Conservation (phyloP, 2,113 vertebrate species). For the Noturus placidus region DNA sequence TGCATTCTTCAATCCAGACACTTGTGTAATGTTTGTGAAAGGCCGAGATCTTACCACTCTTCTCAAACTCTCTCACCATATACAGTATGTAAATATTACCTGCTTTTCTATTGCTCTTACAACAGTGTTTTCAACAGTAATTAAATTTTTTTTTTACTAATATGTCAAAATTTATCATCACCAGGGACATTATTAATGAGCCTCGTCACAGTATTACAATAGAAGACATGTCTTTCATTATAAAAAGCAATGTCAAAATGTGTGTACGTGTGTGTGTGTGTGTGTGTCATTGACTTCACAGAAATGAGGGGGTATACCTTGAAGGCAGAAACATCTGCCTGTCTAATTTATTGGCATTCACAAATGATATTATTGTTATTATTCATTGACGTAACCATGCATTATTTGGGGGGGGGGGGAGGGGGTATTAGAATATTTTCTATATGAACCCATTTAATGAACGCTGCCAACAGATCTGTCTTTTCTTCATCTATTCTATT, state of each 20-base stretch:
- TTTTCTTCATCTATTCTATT: too few species aligned
- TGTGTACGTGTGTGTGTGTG: background rate
- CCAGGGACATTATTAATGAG: background rate
- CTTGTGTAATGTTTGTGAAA: constrained; percentile 10
- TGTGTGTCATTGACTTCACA: background rate
- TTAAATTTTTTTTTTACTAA: background rate
- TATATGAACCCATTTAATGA: too few species aligned
- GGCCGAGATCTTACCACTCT: background rate
- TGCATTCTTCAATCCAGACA: constrained; percentile 39
- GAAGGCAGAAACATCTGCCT: background rate
- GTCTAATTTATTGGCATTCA: background rate
- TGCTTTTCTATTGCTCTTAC: background rate
- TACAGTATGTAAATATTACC: background rate
- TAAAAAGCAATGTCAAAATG: background rate
- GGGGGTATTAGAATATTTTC: too few species aligned
- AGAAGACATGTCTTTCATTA: background rate
- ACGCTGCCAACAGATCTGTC: too few species aligned
- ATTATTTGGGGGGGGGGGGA: too few species aligned
- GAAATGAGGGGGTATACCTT: background rate
- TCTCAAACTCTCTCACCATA: background rate
- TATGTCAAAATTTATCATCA: background rate
- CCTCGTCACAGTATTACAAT: background rate
- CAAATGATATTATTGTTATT: background rate
- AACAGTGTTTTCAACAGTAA: background rate
- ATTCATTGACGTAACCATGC: too few species aligned